phyloP scores from a whole-genome alignment of 2,888 invertebrate species.

The Encarsia formosa region DNA sequence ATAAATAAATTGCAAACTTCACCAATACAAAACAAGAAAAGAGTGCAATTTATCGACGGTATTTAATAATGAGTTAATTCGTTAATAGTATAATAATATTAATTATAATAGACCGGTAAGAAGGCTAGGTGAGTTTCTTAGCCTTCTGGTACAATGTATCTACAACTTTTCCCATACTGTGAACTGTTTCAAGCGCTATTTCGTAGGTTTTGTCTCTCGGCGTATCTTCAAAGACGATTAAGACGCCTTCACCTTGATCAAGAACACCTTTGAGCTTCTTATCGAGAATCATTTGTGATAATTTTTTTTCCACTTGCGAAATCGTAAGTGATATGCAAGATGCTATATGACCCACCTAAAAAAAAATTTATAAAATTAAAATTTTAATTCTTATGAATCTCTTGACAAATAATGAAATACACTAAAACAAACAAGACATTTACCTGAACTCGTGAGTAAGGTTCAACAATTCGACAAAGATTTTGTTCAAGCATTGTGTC shows the following conservation, averaged over 20 bases:
- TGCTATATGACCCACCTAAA: slow-evolving; percentile 77
- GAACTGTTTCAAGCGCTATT: slow-evolving; percentile 94
- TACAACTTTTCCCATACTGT: slow-evolving; percentile 99
- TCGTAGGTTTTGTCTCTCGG: slow-evolving; percentile 95
- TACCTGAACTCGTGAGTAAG: slow-evolving; percentile 92
- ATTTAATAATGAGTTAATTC: slow-evolving; percentile 28
- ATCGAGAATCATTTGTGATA: slow-evolving; percentile 99
- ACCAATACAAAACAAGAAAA: slow-evolving; percentile 22
- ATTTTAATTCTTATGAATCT: background rate
- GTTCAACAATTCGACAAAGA: slow-evolving; percentile 96
- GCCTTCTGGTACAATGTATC: slow-evolving; percentile 99
- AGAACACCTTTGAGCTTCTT: slow-evolving; percentile 95
- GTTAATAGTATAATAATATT: slow-evolving; percentile 39
- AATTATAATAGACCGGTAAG: slow-evolving; percentile 42
- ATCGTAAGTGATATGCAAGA: slow-evolving; percentile 85
- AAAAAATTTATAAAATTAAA: slow-evolving; percentile 5
- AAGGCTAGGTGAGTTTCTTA: slow-evolving; percentile 86
- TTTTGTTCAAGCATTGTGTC: slow-evolving; percentile 99
- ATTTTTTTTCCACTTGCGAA: slow-evolving; percentile 93
- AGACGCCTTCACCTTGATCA: slow-evolving; percentile 96
- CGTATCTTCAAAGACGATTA: slow-evolving; percentile 95
- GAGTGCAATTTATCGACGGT: slow-evolving; percentile 25
- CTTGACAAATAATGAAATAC: background rate
- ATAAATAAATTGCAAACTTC: slow-evolving; percentile 27
- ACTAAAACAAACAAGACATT: background rate